A percentile compares a stretch with the other conserved stretches of the same genome.
These are phyloP conservation scores for Mobula birostris DNA, from an alignment of 2,113 vertebrate genomes.

Conservation along the genomic window DNA sequence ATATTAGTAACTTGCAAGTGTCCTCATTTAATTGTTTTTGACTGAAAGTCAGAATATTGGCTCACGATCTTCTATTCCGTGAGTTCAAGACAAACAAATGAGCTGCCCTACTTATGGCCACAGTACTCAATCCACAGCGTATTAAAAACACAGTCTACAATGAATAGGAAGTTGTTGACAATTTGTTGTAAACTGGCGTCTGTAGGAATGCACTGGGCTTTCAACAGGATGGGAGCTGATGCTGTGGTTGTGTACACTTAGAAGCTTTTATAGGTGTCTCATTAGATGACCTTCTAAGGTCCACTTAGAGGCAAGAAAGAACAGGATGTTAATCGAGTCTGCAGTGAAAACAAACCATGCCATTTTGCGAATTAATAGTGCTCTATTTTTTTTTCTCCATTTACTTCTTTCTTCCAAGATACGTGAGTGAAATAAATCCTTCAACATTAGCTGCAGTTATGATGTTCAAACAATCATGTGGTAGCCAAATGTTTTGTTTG, in stretches of 20 bases:
- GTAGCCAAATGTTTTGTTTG: constrained; percentile 19
- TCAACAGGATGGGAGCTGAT: constrained; percentile 21
- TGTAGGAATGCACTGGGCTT: constrained; percentile 7
- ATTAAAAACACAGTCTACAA: background rate
- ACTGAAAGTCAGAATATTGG: background rate
- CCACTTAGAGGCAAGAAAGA: constrained; percentile 11
- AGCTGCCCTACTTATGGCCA: constrained; percentile 17
- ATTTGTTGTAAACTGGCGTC: constrained; percentile 24
- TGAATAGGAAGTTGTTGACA: constrained; percentile 22
- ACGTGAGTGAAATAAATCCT: constrained; percentile 5
- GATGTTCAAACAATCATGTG: background rate
- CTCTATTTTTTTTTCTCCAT: background rate
- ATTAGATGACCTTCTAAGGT: constrained; percentile 24
- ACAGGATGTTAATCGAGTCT: constrained; percentile 1
- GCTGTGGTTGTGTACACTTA: constrained; percentile 18
- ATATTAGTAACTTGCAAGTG: background rate
- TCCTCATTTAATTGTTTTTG: constrained; percentile 19
- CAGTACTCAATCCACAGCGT: background rate
- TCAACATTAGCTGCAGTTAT: background rate
- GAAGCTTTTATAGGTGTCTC: constrained; percentile 23
- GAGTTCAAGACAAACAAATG: constrained; percentile 9
- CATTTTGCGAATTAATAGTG: background rate
- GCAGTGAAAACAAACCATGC: background rate
- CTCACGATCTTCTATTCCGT: background rate
- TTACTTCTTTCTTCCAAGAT: background rate